Conservation (phyloP, 2,888 invertebrate species). For the Tribolium freemani region DNA sequence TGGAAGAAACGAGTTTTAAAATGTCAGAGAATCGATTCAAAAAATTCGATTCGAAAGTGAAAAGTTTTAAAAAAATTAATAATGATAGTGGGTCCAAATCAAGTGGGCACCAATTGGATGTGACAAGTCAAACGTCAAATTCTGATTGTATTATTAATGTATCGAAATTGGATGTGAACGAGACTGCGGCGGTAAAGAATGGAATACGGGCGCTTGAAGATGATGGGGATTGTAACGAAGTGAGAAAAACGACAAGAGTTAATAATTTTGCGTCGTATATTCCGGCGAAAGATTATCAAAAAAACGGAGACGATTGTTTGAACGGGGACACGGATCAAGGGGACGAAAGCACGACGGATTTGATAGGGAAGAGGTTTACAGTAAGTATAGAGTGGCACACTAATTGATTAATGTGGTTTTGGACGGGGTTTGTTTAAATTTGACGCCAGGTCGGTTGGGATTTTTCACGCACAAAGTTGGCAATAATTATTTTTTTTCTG, state of each 20-base stretch:
- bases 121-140: constrained; percentile 20
- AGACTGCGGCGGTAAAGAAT: constrained; percentile 37
- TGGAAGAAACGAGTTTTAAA: constrained; percentile 30
- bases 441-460: no score
- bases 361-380: constrained; percentile 22
- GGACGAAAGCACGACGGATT: constrained; percentile 23
- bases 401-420: constrained; percentile 12
- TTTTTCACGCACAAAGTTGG: no score
- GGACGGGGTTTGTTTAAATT: background rate
- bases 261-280: constrained; percentile 76
- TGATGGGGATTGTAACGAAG: constrained; percentile 45
- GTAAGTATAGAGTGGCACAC: constrained; percentile 27
- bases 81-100: background rate
- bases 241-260: constrained; percentile 56
- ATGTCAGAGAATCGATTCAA: constrained; percentile 53
- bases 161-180: constrained; percentile 40
- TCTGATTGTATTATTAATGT: background rate
- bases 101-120: constrained; percentile 10
- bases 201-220: constrained; percentile 48
- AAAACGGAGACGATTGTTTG: constrained; percentile 1
- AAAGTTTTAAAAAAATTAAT: background rate
- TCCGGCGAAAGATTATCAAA: constrained; percentile 67
- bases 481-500: no score
- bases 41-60: constrained; percentile 45
- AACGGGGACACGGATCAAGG: constrained; percentile 31